Percentiles rank a stretch among this genome's conserved stretches.
These are phyloP conservation scores for Meles meles DNA, from an alignment of 2,113 vertebrate species.

Conservation along the genomic window DNA sequence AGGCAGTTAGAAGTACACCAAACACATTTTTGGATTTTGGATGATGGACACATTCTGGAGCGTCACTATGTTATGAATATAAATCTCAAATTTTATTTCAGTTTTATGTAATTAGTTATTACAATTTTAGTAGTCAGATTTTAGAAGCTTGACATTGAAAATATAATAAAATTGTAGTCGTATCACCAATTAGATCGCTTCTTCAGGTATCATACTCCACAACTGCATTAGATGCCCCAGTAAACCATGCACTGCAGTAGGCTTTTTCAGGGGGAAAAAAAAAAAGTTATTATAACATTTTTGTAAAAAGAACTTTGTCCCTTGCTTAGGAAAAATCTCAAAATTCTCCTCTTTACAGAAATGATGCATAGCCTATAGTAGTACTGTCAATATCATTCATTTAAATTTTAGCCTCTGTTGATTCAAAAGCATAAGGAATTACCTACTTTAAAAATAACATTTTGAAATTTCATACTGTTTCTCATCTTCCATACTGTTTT, in stretches of 20 bases:
- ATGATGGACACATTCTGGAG: not conserved
- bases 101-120: not conserved
- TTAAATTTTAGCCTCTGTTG: not conserved
- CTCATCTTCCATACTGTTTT: not conserved
- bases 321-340: conserved; percentile 4
- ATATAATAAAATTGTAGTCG: not conserved
- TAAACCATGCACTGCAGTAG: not conserved
- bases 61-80: not conserved
- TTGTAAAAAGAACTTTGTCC: conserved; percentile 16
- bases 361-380: not conserved
- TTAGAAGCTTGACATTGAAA: conserved; percentile 20
- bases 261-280: not conserved
- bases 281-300: not conserved
- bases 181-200: not conserved
- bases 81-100: not conserved
- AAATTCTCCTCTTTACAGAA: not conserved
- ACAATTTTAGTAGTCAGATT: not conserved
- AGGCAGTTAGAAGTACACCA: not conserved
- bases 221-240: not conserved
- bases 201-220: not conserved
- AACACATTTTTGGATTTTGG: not conserved
- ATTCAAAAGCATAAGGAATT: not conserved
- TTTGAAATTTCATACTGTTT: not conserved
- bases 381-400: not conserved
- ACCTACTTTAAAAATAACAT: not conserved